Evolutionary conservation across 2,888 invertebrate species (phyloP), one percentile per base, ranked within the genome.

Genomic region (Crepidodera aurea): DNA sequence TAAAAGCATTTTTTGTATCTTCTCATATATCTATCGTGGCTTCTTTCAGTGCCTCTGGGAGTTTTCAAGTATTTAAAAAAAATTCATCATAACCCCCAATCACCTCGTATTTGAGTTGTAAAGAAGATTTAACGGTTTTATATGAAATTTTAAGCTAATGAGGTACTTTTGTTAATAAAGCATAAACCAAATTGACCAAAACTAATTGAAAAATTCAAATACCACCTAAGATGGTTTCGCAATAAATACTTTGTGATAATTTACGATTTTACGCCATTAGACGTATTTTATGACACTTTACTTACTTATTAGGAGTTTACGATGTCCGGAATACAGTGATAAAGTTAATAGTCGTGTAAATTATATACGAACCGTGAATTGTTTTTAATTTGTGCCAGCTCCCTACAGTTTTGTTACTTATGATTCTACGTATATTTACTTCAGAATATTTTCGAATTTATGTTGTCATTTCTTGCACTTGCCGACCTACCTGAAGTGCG

Each of bases 161-260:
- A n/a, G n/a, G n/a, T n/a, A n/a, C n/a, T n/a, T n/a, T n/a, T n/a
- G n/a, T n/a, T n/a, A n/a, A n/a, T n/a, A n/a, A 22, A 22, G 22
- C 22, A 22, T 4, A 22, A 22, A 22, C 2, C 22, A 22, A 71
- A 69, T 69, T 67, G 69, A 58, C 58, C 63, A 29, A 10, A 29
- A 29, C 29, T 8, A 3, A 6, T 1, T 8, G 29, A 29, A 29
- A 8, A 29, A 42, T 42, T 42, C 18, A 15, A 42, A 42, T 42
- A 18, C 42, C 42, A 44, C 22, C 44, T 22, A 44, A 44, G 44
- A 10, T 13, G 13, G 44, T 6, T 13, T 3, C 19, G 48, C 27
- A 48, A 48, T 48, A 48, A 48, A 48, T 48, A 48, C 48, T 27
- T 48, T 48, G 48, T 27, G 48, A 48, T 48, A 27, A 48, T 48